A percentile compares a stretch with the other conserved stretches of the same genome.
These are phyloP conservation scores for Erythrolamprus reginae DNA, from an alignment of 2,113 vertebrate species.

Conservation along the genomic window DNA sequence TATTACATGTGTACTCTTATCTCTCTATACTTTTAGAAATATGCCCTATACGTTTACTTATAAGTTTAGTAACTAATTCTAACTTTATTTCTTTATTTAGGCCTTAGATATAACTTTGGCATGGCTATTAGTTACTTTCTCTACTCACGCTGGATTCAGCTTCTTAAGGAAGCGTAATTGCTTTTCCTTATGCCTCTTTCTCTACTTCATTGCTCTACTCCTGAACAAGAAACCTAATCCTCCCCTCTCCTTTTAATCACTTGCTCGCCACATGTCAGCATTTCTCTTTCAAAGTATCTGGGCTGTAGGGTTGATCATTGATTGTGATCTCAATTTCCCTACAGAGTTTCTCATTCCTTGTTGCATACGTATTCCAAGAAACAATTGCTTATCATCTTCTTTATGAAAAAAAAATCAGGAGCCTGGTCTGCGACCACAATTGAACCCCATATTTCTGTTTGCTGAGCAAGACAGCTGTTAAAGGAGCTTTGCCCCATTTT, in stretches of 20 bases:
- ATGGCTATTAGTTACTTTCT: not conserved
- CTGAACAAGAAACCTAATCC: not conserved
- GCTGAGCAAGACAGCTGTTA: not conserved
- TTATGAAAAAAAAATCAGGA: not conserved
- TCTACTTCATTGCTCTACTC: not conserved
- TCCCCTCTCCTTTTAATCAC: not conserved
- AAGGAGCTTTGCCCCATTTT: not conserved
- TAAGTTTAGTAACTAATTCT: not conserved
- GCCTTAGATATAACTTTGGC: not conserved
- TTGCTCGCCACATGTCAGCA: not conserved
- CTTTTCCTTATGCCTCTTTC: not conserved
- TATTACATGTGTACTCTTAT: not conserved
- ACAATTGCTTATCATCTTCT: not conserved
- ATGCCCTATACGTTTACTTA: not conserved
- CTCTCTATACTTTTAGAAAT: not conserved
- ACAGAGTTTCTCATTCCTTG: not conserved
- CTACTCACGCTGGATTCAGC: not conserved
- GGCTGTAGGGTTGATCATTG: not conserved
- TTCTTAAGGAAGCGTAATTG: not conserved
- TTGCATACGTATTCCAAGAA: not conserved
- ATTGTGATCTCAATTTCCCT: not conserved
- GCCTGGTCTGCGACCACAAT: not conserved
- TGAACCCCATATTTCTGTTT: not conserved
- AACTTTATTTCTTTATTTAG: not conserved
- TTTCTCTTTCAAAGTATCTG: not conserved